Conservation (phyloP, 1,140 invertebrate species). For the Aphidius gifuensis region DNA sequence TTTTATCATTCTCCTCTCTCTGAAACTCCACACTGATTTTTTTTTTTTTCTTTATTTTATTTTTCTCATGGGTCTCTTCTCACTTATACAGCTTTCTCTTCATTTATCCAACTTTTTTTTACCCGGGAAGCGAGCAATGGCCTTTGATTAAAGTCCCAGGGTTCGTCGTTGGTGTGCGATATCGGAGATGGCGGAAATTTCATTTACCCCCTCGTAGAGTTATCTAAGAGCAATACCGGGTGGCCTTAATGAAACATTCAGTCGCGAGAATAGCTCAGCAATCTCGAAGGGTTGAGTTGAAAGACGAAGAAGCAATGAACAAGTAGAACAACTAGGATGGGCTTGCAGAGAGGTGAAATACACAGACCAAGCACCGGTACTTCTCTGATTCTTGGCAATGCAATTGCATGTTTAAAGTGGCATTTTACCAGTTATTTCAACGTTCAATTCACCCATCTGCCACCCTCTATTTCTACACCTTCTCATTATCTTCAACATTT, state of each 20-base stretch:
- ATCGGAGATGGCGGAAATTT: slow-evolving; percentile 58
- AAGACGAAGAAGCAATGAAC: slow-evolving; percentile 27
- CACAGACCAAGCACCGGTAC: slow-evolving; percentile 38
- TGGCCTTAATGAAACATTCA: slow-evolving; percentile 58
- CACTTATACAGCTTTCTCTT: background rate
- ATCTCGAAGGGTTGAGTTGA: slow-evolving; percentile 52
- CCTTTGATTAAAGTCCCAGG: slow-evolving; percentile 49
- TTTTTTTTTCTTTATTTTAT: background rate
- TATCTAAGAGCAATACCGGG: slow-evolving; percentile 58
- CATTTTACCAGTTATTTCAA: slow-evolving; percentile 53
- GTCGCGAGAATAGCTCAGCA: slow-evolving; percentile 57
- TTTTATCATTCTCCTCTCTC: background rate
- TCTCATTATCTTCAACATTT: slow-evolving; percentile 10
- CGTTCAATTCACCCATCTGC: slow-evolving; percentile 41
- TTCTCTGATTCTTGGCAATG: slow-evolving; percentile 54
- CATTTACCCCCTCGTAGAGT: slow-evolving; percentile 57
- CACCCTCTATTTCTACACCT: slow-evolving; percentile 20
- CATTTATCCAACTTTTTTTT: slow-evolving; percentile 30
- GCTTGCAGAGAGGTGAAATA: slow-evolving; percentile 24
- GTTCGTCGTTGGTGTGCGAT: slow-evolving; percentile 41
- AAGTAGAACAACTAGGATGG: slow-evolving; percentile 2
- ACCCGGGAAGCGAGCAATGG: slow-evolving; percentile 43
- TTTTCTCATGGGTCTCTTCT: too few species aligned
- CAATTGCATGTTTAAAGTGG: slow-evolving; percentile 57
- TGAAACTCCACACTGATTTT: background rate